Percentiles rank a stretch among this genome's conserved stretches.
phyloP scores from a whole-genome alignment of 2,113 vertebrate genomes.

The Tichodroma muraria region DNA sequence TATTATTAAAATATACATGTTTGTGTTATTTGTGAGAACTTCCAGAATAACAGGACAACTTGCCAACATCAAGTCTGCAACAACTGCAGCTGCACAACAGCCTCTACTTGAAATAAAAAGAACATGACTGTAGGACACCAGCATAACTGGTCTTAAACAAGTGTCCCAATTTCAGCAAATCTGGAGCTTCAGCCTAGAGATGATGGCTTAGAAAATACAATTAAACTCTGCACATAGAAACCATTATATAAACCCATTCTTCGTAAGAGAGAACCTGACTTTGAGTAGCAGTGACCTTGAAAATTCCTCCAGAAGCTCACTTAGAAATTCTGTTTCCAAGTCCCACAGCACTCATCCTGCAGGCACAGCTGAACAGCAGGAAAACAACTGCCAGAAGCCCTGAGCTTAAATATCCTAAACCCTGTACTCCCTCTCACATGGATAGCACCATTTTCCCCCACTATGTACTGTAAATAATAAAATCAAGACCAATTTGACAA shows the following conservation, averaged over 20 bases:
- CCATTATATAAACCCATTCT: neutral
- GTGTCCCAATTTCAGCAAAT: neutral
- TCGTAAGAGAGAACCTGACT: neutral
- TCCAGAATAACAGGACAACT: neutral
- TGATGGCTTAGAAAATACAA: neutral
- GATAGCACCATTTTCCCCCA: neutral
- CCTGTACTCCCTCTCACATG: neutral
- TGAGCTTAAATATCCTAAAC: neutral
- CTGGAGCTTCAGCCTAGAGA: neutral
- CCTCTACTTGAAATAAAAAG: neutral
- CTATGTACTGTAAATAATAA: neutral
- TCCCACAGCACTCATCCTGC: neutral
- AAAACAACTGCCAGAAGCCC: neutral
- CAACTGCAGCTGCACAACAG: neutral
- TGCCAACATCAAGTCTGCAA: neutral
- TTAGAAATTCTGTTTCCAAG: neutral
- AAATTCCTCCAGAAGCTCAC: neutral
- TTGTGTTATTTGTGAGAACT: neutral
- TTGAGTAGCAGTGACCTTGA: neutral
- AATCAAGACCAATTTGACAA: neutral
- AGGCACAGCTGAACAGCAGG: neutral
- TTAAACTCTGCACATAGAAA: neutral
- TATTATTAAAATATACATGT: neutral
- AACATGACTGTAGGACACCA: neutral
- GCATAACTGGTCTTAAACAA: neutral